Evolutionary conservation across 2,797 vertebrate genomes (phyloP), one percentile per base, ranked within the genome.

Genomic region (Melanotaenia boesemani): DNA sequence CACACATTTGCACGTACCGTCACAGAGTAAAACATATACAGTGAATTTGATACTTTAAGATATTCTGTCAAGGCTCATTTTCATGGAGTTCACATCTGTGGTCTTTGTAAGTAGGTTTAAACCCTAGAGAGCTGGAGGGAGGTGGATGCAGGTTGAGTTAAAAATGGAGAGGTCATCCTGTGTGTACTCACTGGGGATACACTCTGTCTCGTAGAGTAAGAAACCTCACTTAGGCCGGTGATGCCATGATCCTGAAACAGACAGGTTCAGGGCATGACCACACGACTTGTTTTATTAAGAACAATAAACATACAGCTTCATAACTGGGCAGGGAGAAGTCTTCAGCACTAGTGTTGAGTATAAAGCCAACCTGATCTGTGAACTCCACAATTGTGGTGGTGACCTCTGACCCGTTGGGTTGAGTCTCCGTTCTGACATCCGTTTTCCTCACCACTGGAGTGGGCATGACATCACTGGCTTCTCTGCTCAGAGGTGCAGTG

Each of bases 361-460:
- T 18, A 3, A n/a, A 48, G 56, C 16, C 34, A 18, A 98, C 96
- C 96, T 96, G 96, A 86, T 95, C 93, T 28, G 93, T 87, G 63
- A 91, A 82, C 60, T 96, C 96, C 83, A 94, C 89, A 15, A 95
- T 93, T 73, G 94, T 91, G 0, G 95, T 93, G 83, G 84, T 95
- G 90, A 95, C 94, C 88, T 95, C 95, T 24, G 95, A 94, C 24
- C 95, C 95, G 11, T 95, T 95, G 56, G 95, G 93, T 70, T 95
- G 95, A 41, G 95, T 77, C 24, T 95, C 94, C 0, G 91, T 92
- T 57, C 96, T 95, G 4, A 95, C 90, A 65, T 97, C 96, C 0
- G 95, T 94, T 91, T 96, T 98, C 90, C 96, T 96, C 56, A 92
- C 69, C 1, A 84, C 8, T 0, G 90, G 87, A 0, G 90, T 86